A percentile compares a stretch with the other conserved stretches of the same genome.
phyloP scores from a whole-genome alignment of 2,888 invertebrate genomes.

The Junonia oenone region DNA sequence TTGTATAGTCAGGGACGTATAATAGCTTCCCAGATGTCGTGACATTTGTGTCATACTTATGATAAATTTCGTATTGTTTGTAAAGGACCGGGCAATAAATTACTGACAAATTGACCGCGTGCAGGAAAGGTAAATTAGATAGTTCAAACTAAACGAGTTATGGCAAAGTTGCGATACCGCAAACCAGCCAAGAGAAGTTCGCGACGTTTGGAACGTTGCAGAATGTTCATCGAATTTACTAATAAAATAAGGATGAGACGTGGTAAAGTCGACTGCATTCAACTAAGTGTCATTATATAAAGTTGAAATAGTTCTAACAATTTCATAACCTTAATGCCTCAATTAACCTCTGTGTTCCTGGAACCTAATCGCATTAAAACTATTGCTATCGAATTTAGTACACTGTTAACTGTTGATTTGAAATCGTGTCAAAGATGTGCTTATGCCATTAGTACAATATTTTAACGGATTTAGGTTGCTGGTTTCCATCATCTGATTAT shows the following conservation, averaged over 20 bases:
- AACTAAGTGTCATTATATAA: not conserved
- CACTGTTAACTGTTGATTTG: too few relatives aligned
- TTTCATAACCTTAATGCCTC: too few relatives aligned
- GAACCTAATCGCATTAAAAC: too few relatives aligned
- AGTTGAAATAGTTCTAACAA: too few relatives aligned
- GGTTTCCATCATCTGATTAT: too few relatives aligned
- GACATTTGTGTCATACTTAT: not conserved
- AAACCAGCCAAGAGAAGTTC: constrained; percentile 7
- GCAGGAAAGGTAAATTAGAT: constrained; percentile 63
- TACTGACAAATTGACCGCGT: constrained; percentile 54
- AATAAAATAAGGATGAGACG: not conserved
- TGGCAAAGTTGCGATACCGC: constrained; percentile 47
- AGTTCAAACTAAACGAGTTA: constrained; percentile 67
- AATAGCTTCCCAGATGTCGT: not conserved
- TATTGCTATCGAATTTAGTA: too few relatives aligned
- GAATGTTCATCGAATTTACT: constrained; percentile 9
- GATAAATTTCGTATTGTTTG: not conserved
- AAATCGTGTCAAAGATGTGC: too few relatives aligned
- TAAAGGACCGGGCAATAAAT: constrained; percentile 31
- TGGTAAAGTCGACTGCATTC: not conserved
- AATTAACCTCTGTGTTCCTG: too few relatives aligned
- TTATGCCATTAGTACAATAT: too few relatives aligned
- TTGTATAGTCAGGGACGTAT: too few relatives aligned
- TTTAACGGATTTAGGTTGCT: too few relatives aligned
- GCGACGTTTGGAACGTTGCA: not conserved